Evolutionary conservation across 2,888 invertebrate species (phyloP).

Genomic region (Lasioglossum villosulum): DNA sequence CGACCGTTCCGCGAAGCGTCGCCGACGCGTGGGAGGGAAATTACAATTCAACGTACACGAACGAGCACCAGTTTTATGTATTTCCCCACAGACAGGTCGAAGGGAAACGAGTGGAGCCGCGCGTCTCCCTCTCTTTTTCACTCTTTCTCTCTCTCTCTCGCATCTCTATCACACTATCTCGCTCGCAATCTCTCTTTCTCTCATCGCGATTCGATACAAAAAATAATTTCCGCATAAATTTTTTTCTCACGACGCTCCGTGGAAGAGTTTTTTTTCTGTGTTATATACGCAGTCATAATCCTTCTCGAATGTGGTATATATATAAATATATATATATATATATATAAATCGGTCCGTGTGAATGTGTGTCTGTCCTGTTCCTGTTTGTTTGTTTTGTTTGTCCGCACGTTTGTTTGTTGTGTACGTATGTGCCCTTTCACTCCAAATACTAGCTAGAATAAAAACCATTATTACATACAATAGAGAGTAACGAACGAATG

Average conservation of each 20-base stretch:
- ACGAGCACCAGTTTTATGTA: constrained; percentile 68
- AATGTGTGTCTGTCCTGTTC: constrained; percentile 14
- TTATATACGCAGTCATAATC: constrained; percentile 61
- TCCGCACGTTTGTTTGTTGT: background rate
- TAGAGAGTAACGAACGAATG: constrained; percentile 64
- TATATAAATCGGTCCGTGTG: constrained; percentile 32
- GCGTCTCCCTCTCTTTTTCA: constrained; percentile 6
- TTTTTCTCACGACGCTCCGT: constrained; percentile 76
- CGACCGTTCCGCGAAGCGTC: constrained; percentile 80
- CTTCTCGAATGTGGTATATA: constrained; percentile 69
- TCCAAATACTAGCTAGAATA: constrained; percentile 66
- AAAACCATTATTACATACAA: constrained; percentile 65
- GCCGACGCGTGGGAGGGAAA: constrained; percentile 68
- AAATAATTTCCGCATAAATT: constrained; percentile 71
- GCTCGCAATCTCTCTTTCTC: constrained; percentile 37
- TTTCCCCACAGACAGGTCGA: constrained; percentile 59
- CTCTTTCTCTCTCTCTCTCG: background rate
- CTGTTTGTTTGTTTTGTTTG: constrained; percentile 30
- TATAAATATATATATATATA: background rate
- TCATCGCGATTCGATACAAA: constrained; percentile 72
- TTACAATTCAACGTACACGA: constrained; percentile 70
- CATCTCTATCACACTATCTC: background rate
- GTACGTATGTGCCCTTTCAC: constrained; percentile 71
- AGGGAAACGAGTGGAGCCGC: constrained; percentile 25
- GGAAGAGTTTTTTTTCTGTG: constrained; percentile 72